Conservation (phyloP, 2,113 vertebrate species). For the Pimephales promelas region DNA sequence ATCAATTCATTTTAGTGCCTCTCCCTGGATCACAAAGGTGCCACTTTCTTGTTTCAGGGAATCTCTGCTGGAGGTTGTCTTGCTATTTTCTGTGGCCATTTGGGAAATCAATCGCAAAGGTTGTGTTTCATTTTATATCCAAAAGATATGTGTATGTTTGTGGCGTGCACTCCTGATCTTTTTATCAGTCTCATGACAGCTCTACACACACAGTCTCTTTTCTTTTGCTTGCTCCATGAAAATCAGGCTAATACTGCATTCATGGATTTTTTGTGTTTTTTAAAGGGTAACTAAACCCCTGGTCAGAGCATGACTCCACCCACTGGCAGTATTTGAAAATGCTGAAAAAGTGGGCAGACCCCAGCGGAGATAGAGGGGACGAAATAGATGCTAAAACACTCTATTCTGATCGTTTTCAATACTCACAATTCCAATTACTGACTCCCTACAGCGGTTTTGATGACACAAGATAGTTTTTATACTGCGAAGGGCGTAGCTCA, state of each 20-base stretch:
- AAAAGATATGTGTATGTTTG: neutral
- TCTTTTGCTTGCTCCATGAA: neutral
- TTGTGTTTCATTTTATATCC: slow-evolving; percentile 31
- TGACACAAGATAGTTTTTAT: too few species aligned
- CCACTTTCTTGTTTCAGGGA: slow-evolving; percentile 62
- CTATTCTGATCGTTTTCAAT: too few species aligned
- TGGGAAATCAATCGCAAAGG: slow-evolving; percentile 79
- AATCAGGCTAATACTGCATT: neutral
- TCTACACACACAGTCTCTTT: neutral
- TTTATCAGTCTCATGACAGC: neutral
- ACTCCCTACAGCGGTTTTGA: too few species aligned
- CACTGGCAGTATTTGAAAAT: too few species aligned
- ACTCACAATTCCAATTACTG: too few species aligned
- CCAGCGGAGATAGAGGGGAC: too few species aligned
- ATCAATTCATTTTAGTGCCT: neutral
- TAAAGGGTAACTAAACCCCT: too few species aligned
- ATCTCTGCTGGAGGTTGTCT: slow-evolving; percentile 77
- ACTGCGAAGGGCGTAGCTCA: too few species aligned
- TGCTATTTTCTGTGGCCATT: slow-evolving; percentile 87
- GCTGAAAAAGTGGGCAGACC: too few species aligned
- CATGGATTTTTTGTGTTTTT: neutral
- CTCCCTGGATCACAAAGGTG: neutral
- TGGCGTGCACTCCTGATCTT: neutral
- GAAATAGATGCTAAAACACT: too few species aligned
- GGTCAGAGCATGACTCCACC: too few species aligned